Conservation (phyloP, 1,140 invertebrate genomes). For the Drosophila setifemur region DNA sequence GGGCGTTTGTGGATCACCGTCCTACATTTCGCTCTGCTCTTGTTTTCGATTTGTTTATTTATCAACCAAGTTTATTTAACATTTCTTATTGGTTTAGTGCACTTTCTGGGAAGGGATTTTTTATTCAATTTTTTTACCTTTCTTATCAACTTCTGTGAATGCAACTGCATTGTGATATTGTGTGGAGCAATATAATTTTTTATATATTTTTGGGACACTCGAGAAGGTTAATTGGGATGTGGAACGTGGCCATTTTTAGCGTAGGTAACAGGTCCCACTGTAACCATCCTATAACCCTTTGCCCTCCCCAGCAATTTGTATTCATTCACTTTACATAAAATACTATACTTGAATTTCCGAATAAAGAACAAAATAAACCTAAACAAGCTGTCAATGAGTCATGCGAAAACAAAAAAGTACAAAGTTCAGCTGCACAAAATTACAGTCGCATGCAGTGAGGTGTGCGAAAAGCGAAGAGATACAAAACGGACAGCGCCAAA, state of each 20-base stretch:
- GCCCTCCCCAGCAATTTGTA: background rate
- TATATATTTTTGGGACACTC: constrained; percentile 37
- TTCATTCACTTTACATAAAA: background rate
- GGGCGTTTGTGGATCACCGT: constrained; percentile 23
- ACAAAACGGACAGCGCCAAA: constrained; percentile 60
- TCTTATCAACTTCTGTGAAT: constrained; percentile 51
- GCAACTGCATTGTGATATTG: constrained; percentile 61
- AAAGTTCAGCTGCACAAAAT: constrained; percentile 59
- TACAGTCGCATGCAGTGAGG: constrained; percentile 34
- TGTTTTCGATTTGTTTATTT: constrained; percentile 40
- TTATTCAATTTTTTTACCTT: background rate
- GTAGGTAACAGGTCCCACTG: constrained; percentile 5
- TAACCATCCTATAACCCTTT: background rate
- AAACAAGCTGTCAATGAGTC: constrained; percentile 47
- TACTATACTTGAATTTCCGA: background rate
- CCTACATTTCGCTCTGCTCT: constrained; percentile 35
- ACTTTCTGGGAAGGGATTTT: constrained; percentile 31
- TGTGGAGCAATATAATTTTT: constrained; percentile 32
- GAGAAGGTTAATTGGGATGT: constrained; percentile 56
- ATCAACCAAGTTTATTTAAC: constrained; percentile 44
- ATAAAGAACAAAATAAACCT: background rate
- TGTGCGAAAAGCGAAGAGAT: constrained; percentile 28
- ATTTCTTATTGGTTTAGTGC: constrained; percentile 40
- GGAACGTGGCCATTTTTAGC: constrained; percentile 34
- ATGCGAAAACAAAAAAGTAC: constrained; percentile 44